Evolutionary conservation across 2,113 vertebrate species (phyloP), one percentile per base, ranked within the genome.

Genomic region (Parotia lawesii): DNA sequence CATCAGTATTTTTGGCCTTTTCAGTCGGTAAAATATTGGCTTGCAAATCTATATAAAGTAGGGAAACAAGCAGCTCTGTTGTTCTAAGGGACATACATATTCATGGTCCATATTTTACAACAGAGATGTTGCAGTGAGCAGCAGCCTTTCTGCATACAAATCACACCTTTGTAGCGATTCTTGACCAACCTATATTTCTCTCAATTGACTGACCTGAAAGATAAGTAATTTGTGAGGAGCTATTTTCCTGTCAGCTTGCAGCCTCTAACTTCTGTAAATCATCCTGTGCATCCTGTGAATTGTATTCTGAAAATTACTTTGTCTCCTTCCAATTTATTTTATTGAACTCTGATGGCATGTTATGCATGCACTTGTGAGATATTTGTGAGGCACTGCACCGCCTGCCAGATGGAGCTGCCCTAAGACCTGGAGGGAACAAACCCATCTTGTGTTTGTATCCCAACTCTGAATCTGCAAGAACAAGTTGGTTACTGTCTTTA

Each of bases 271-370:
- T 56, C 77, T 77, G 60, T 94, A 92, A 90, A 92, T 94, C 87
- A 92, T 71, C 73, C 38, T 50, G 28, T 74, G 84, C 84, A 89
- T 89, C 72, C 78, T n/a, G 31, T 91, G 91, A 87, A 77, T 56
- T 83, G 76, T 92, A 64, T 71, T 95, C 74, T 79, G 75, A 87
- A 88, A 94, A 88, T 53, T 76, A 84, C 33, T 94, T 96, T 81
- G 87, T 38, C 73, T 89, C 72, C 66, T 95, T 94, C 78, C 73
- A 67, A 69, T 87, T 93, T 86, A 75, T 94, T 87, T 91, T 93
- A 76, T 53, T 93, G 64, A 95, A 64, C 75, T 69, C 33, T 14
- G 44, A 57, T 79, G 70, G 64, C 69, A 54, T 31, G 47, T 76
- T 91, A 21, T 47, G 81, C 84, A 72, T 66, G 62, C 67, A 10